phyloP scores from a whole-genome alignment of 2,113 vertebrate species.

The Shinisaurus crocodilurus region DNA sequence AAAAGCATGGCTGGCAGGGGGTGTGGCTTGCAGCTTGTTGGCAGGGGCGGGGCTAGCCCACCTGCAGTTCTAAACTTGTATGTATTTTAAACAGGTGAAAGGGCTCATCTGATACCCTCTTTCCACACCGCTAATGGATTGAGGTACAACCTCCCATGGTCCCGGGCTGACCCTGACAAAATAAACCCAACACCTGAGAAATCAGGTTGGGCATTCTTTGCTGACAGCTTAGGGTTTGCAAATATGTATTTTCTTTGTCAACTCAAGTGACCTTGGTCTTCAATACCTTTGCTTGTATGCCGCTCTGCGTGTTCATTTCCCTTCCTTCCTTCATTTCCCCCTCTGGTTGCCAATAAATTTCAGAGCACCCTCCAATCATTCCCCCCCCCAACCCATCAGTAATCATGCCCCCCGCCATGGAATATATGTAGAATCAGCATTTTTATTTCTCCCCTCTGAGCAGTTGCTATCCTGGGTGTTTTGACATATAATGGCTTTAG shows the following conservation, averaged over 20 bases:
- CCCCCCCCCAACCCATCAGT: constrained; percentile 51
- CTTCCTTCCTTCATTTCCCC: constrained; percentile 26
- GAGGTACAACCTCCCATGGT: neutral
- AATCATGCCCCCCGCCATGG: constrained; percentile 41
- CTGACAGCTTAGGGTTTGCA: neutral
- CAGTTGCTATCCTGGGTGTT: constrained; percentile 68
- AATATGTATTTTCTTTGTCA: neutral
- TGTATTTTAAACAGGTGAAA: no score
- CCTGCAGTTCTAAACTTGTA: no score
- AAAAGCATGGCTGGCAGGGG: no score
- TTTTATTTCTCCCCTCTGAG: constrained; percentile 65
- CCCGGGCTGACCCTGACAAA: neutral
- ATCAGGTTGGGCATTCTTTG: constrained; percentile 13
- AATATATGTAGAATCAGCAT: constrained; percentile 73
- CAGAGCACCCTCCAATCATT: constrained; percentile 57
- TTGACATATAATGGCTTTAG: constrained; percentile 72
- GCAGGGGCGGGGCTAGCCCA: no score
- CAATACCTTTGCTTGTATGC: constrained; percentile 41
- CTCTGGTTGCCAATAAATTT: constrained; percentile 69
- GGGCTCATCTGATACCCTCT: neutral
- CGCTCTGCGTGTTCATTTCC: constrained; percentile 44
- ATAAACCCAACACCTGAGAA: neutral
- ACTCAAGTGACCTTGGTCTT: constrained; percentile 38
- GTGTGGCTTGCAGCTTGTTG: no score
- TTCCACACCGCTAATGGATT: no score